Conservation (phyloP, 2,797 vertebrate species). For the Bradypodion ventrale region DNA sequence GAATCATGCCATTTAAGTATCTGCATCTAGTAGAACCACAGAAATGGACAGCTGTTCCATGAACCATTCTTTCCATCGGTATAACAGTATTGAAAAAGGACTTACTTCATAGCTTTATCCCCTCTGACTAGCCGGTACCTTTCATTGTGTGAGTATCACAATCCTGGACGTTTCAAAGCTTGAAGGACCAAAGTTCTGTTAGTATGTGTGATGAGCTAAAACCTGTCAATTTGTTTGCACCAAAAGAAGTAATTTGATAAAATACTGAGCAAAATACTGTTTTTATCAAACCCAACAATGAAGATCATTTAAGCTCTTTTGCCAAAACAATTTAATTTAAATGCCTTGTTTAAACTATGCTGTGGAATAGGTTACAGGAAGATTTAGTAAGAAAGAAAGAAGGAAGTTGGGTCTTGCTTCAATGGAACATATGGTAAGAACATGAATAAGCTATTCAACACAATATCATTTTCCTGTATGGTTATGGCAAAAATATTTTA, state of each 20-base stretch:
- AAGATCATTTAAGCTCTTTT: background rate
- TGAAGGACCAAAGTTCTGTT: background rate
- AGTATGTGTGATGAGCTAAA: background rate
- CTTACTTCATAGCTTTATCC: too few species aligned
- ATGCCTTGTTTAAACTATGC: background rate
- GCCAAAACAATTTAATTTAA: background rate
- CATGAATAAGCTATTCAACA: background rate
- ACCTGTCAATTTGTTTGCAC: background rate
- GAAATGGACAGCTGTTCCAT: too few species aligned
- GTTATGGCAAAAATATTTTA: conserved; percentile 25
- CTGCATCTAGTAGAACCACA: too few species aligned
- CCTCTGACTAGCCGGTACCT: background rate
- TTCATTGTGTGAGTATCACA: background rate
- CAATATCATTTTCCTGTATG: conserved; percentile 31
- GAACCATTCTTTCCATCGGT: too few species aligned
- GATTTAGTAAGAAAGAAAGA: background rate
- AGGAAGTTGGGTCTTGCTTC: background rate
- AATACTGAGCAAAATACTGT: background rate
- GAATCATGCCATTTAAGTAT: background rate
- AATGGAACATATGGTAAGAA: conserved; percentile 21
- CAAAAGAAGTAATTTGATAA: background rate
- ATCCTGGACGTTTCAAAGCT: background rate
- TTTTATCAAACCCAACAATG: background rate
- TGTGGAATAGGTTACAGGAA: background rate
- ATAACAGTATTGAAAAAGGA: too few species aligned